Evolutionary conservation across 1,140 invertebrate species (phyloP).

Genomic region (Leptoteleia sp.): DNA sequence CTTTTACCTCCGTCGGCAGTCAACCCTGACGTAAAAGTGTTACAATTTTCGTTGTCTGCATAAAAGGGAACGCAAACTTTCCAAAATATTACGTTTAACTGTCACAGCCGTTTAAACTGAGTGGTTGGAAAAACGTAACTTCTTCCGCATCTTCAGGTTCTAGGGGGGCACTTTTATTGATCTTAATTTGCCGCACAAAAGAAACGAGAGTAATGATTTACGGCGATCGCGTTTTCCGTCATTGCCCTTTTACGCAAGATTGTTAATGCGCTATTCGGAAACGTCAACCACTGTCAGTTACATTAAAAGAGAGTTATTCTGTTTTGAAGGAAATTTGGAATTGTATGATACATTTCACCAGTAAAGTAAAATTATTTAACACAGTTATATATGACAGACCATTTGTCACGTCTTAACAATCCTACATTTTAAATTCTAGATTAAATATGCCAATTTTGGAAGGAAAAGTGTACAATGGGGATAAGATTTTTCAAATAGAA

Average conservation of each 20-base stretch:
- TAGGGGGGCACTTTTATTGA: constrained; percentile 1
- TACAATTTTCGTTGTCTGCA: constrained; percentile 24
- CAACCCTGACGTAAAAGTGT: constrained; percentile 55
- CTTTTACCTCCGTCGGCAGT: constrained; percentile 6
- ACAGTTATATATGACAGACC: constrained; percentile 35
- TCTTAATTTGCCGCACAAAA: constrained; percentile 29
- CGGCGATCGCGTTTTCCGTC: constrained; percentile 38
- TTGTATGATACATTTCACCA: not conserved
- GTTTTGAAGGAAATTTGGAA: constrained; percentile 1
- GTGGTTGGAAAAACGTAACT: constrained; percentile 8
- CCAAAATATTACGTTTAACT: constrained; percentile 57
- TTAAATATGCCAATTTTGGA: too few species aligned
- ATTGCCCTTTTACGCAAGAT: constrained; percentile 45
- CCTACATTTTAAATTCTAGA: too few species aligned
- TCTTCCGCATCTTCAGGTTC: constrained; percentile 23
- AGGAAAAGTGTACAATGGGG: too few species aligned
- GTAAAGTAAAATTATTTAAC: constrained; percentile 25
- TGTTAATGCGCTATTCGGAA: constrained; percentile 10
- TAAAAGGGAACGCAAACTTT: constrained; percentile 39
- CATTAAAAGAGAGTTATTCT: constrained; percentile 25
- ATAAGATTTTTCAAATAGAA: too few species aligned
- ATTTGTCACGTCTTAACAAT: too few species aligned
- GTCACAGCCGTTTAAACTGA: constrained; percentile 27
- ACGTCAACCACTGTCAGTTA: constrained; percentile 33
- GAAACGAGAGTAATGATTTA: constrained; percentile 42